These are phyloP conservation scores for Amblyopsis rosae DNA, from an alignment of 2,113 vertebrate species.

Conservation along the genomic window DNA sequence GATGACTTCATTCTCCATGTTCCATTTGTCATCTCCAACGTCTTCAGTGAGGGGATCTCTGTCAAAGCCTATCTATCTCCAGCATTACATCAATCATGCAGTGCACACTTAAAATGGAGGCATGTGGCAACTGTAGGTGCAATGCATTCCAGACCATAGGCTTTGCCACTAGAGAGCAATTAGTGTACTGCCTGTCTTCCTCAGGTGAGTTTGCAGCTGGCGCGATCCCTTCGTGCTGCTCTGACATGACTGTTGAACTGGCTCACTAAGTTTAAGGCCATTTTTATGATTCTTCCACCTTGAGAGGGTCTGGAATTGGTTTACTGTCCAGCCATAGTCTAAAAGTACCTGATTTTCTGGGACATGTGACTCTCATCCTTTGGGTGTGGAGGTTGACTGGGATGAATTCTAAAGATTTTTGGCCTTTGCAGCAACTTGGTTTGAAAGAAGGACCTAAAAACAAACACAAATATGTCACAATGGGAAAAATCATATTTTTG, in stretches of 20 bases:
- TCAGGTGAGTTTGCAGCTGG: slow-evolving; percentile 45
- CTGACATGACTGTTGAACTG: slow-evolving; percentile 20
- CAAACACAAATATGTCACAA: slow-evolving; percentile 28
- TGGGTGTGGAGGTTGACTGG: slow-evolving; percentile 96
- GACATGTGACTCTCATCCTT: slow-evolving; percentile 92
- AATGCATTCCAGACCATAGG: slow-evolving; percentile 42
- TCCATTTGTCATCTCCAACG: slow-evolving; percentile 34
- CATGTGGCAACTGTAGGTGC: slow-evolving; percentile 28
- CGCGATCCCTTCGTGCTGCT: slow-evolving; percentile 32
- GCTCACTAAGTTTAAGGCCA: not conserved
- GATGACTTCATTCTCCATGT: slow-evolving; percentile 41
- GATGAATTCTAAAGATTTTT: slow-evolving; percentile 95
- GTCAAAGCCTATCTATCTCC: slow-evolving; percentile 42
- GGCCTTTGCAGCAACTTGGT: slow-evolving; percentile 95
- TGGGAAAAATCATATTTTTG: not conserved
- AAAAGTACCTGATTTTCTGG: slow-evolving; percentile 86
- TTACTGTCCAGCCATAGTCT: not conserved
- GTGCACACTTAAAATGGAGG: slow-evolving; percentile 38
- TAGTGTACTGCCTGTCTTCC: slow-evolving; percentile 44
- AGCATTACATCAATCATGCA: slow-evolving; percentile 43
- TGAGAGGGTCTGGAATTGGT: not conserved
- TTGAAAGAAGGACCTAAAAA: slow-evolving; percentile 91
- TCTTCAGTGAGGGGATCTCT: slow-evolving; percentile 20
- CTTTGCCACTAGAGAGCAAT: slow-evolving; percentile 41
- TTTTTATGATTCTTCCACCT: not conserved